Base-by-base conservation (phyloP, 2,113 vertebrate species). In the Blennius ocellaris region DNA sequence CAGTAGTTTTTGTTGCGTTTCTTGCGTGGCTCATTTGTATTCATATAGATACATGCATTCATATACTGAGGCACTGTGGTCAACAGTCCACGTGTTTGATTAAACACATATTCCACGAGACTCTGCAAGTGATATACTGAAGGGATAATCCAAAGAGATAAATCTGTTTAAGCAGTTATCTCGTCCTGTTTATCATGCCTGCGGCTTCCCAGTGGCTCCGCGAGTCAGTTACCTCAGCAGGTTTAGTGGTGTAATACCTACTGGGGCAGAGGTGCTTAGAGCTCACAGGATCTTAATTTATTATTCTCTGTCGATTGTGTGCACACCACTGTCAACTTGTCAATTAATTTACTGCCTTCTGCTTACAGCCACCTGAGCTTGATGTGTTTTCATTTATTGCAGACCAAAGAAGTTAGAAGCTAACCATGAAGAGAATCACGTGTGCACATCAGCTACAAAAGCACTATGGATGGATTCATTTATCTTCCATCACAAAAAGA, bases 61-160 rank as follows among this genome's bases (percentile, higher is more conserved):
- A 56, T 61, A 50, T 60, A 14, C 55, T 51, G 40, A 65, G 49
- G 40, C 44, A 12, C 38, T 16, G 48, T 67, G 17, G 45, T 67
- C 56, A 43, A 11, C 69, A 75, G 21, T 60, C 40, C 17, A 43
- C 38, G 57, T 49, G 59, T 59, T 79, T 70, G 64, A 65, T 79
- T 70, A 68, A 38, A 67, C 74, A 48, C 52, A 47, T 60, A 68
- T 77, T 70, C 76, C 51, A 44, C 49, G 38, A 39, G 45, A 69
- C 58, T 82, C 55, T 69, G 59, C 38, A 41, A 11, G 38, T 40
- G 58, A 55, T 45, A n/a, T 11, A 30, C 12, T 7, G 21, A 45
- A n/a, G 37, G 73, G 59, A 73, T 58, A 76, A 76, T 80, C 69
- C 57, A 56, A 58, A 36, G 70, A 55, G 48, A 58, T 53, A 62